Percentiles rank a stretch among this genome's conserved stretches.
Evolutionary conservation across 2,797 vertebrate species (phyloP).

Genomic region (Emys orbicularis): DNA sequence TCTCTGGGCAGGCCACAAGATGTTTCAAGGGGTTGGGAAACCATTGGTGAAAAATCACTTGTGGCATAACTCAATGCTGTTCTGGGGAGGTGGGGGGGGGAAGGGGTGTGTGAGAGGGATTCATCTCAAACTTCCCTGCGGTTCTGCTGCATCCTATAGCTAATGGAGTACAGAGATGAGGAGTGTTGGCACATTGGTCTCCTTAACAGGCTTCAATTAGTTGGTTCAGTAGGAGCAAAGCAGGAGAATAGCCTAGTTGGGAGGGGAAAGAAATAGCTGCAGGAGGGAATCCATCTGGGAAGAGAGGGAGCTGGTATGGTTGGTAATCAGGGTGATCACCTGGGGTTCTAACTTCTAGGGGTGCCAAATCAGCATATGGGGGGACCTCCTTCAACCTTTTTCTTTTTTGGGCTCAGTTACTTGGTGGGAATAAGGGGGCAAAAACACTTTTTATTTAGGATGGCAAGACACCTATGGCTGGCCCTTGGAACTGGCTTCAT

Average conservation of each 20-base stretch:
- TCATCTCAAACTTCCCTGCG: neutral
- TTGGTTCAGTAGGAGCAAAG: neutral
- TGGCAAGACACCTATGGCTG: neutral
- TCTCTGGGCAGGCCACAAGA: neutral
- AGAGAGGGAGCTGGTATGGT: neutral
- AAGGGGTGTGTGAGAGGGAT: neutral
- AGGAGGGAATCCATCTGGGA: neutral
- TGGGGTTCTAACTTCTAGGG: neutral
- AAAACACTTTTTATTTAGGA: neutral
- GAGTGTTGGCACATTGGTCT: neutral
- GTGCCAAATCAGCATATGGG: neutral
- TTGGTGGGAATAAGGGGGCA: neutral
- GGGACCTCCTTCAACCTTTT: neutral
- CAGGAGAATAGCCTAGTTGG: neutral
- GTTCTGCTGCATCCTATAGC: neutral
- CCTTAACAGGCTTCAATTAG: neutral
- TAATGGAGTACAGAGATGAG: neutral
- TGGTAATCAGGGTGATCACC: neutral
- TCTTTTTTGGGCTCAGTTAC: neutral
- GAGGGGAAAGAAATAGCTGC: neutral
- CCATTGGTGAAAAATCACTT: neutral
- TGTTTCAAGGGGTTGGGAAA: neutral
- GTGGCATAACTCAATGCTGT: neutral
- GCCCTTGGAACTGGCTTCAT: neutral
- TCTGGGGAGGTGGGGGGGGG: rapidly evolving